Evolutionary conservation across 2,888 invertebrate genomes (phyloP), one percentile per base, ranked within the genome.

Genomic region (Macrophya annulata): DNA sequence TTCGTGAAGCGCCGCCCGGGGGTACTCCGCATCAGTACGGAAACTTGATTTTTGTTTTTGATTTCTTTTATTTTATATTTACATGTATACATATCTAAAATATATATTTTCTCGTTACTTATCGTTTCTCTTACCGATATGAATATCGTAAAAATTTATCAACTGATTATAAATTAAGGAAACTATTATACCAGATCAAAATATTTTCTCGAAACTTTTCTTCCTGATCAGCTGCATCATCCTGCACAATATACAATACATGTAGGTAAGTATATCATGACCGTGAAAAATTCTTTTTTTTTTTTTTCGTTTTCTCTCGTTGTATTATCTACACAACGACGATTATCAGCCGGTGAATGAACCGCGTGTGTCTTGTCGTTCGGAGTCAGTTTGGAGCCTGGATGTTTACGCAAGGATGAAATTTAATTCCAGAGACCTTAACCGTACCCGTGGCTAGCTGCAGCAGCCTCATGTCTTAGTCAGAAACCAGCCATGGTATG

Each of bases 391-490:
- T 76, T 48, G 83, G 71, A 71, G 83, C 71, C 71, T 71, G 83
- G 83, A 85, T 91, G 90, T 91, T 91, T 91, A 88, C 86, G 88
- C 88, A 90, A 86, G 87, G 89, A 88, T 91, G 91, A 91, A 91
- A 91, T 90, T 91, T 88, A 89, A 91, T 90, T 91, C 91, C 84
- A 86, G 86, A 84, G 89, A 90, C 90, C 89, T 87, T 31, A 31
- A 31, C 83, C 86, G 84, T 2, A 89, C 89, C 87, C 85, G 85
- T 74, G 84, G 68, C n/a, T 85, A 65, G 77, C 71, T 51, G 71
- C 65, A 43, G 85, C 62, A 62, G 15, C 9, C 55, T 55, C 55
- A 55, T n/a, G 55, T n/a, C 55, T 55, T 55, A 8, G 31, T 31
- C 31, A 31, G 31, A 1, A 31, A 3, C 31, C 40, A 40, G 81